These are phyloP conservation scores for Channa argus DNA, from an alignment of 2,113 vertebrate species.

Conservation along the genomic window DNA sequence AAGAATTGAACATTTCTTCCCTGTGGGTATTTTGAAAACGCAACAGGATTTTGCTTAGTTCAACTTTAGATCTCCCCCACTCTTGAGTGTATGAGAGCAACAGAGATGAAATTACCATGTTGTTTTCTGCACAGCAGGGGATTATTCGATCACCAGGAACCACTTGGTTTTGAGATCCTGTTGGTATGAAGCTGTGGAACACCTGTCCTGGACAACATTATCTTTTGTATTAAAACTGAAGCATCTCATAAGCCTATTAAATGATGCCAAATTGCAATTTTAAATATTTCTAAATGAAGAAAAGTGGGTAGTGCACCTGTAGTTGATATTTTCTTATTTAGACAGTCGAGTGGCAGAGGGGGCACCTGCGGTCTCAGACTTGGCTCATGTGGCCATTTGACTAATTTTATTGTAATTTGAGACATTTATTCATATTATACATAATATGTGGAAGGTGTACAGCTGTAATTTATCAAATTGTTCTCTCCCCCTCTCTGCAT, in stretches of 20 bases:
- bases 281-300: conserved; percentile 46
- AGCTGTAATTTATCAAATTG: conserved; percentile 41
- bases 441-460: conserved; percentile 33
- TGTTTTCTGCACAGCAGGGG: conserved; percentile 58
- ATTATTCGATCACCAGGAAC: conserved; percentile 59
- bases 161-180: conserved; percentile 56
- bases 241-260: conserved; percentile 70
- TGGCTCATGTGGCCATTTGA: conserved; percentile 40
- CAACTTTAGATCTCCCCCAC: conserved; percentile 40
- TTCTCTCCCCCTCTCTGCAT: conserved; percentile 22
- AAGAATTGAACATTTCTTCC: conserved; percentile 26
- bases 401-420: conserved; percentile 41
- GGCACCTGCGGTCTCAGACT: conserved; percentile 41
- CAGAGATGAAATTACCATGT: conserved; percentile 55
- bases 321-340: conserved; percentile 29
- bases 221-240: conserved; percentile 40
- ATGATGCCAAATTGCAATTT: conserved; percentile 55
- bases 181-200: conserved; percentile 42
- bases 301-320: conserved; percentile 35
- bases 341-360: not conserved
- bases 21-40: conserved; percentile 53
- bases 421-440: conserved; percentile 47
- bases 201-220: conserved; percentile 45
- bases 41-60: conserved; percentile 39
- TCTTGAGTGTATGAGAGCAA: conserved; percentile 41